These are phyloP conservation scores for Choloepus hoffmanni DNA, from an alignment of 2,113 vertebrate species.

Conservation along the genomic window DNA sequence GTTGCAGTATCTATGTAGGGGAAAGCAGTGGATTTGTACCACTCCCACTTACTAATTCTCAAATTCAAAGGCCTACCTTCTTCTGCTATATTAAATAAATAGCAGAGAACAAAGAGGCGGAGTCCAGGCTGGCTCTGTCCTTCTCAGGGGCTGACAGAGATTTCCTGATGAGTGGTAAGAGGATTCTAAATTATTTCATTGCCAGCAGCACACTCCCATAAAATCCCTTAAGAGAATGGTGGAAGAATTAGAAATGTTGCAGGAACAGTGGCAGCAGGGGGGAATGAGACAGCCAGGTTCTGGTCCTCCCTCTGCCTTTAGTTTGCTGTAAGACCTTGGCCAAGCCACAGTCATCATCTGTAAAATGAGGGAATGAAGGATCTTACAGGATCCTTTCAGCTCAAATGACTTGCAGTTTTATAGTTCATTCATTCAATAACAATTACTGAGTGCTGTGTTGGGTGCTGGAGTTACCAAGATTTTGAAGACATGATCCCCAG, in stretches of 20 bases:
- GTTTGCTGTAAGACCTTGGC: background rate
- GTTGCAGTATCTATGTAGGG: background rate
- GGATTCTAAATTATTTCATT: conserved; percentile 71
- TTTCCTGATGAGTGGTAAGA: conserved; percentile 69
- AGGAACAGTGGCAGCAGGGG: background rate
- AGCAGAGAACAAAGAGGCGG: conserved; percentile 48
- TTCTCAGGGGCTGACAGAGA: conserved; percentile 61
- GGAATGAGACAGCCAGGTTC: background rate
- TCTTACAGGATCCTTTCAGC: conserved; percentile 8
- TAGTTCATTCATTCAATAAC: background rate
- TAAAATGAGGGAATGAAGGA: background rate
- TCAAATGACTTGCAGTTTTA: background rate
- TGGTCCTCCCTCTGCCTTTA: background rate
- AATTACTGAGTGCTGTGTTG: background rate
- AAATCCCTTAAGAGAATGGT: background rate
- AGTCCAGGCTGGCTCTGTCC: conserved; percentile 55
- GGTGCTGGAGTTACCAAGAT: background rate
- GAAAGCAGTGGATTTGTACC: background rate
- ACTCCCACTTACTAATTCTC: background rate
- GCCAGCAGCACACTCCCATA: background rate
- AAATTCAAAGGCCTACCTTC: background rate
- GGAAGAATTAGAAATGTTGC: background rate
- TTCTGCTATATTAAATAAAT: background rate
- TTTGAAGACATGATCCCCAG: conserved; percentile 26
- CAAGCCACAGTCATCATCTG: background rate